Conservation (phyloP, 2,888 invertebrate species). For the Cylindroiulus punctatus region DNA sequence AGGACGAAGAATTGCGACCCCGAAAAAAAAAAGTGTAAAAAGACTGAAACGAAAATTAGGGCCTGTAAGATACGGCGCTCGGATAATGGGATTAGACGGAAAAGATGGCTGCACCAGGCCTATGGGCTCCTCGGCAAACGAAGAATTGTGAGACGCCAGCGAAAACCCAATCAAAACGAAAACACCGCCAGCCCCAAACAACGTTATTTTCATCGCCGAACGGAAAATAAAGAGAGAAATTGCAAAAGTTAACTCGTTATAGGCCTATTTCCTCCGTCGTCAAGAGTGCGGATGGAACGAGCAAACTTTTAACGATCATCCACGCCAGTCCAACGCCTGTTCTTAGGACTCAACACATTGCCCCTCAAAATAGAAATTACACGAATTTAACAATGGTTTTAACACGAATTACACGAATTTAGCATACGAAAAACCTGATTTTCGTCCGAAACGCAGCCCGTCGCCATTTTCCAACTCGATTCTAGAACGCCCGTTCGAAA, state of each 20-base stretch:
- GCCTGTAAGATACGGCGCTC: slow-evolving; percentile 13
- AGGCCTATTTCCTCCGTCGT: background rate
- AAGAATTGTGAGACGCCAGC: slow-evolving; percentile 34
- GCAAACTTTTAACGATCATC: slow-evolving; percentile 21
- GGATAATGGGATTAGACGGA: slow-evolving; percentile 38
- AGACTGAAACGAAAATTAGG: slow-evolving; percentile 28
- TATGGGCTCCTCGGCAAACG: background rate
- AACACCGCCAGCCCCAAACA: slow-evolving; percentile 31
- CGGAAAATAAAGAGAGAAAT: slow-evolving; percentile 44
- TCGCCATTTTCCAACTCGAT: no score
- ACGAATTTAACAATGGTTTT: no score
- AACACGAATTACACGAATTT: no score
- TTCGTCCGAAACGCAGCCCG: no score
- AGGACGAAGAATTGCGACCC: background rate
- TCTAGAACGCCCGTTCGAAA: no score
- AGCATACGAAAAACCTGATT: no score
- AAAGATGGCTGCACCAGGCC: background rate
- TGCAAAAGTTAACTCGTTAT: slow-evolving; percentile 28
- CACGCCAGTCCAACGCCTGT: background rate
- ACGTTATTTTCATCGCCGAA: slow-evolving; percentile 27
- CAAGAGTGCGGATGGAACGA: background rate
- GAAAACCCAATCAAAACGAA: slow-evolving; percentile 29
- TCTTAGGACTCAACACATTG: no score
- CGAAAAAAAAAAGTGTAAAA: background rate
- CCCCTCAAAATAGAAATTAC: no score